Evolutionary conservation across 2,888 invertebrate species (phyloP), one percentile per base, ranked within the genome.

Genomic region (Metellina segmentata): DNA sequence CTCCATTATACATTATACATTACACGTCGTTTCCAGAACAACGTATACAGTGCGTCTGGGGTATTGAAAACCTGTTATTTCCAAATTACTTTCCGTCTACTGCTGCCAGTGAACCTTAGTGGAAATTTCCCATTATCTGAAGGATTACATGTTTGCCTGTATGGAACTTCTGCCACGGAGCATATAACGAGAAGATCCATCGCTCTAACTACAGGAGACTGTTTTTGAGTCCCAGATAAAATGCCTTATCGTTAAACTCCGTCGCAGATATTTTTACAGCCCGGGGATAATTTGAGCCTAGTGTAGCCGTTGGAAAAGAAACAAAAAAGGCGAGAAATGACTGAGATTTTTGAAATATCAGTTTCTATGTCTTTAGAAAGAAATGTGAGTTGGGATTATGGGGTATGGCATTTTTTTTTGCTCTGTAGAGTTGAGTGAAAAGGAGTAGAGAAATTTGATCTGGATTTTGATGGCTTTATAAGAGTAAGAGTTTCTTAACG

Each of bases 31-130:
- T 74, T 74, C 49, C 0, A 5, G 8, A 75, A 16, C 53, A 85
- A 34, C n/a, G 34, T 53, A 34, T 16, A 6, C n/a, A 7, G 13
- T 34, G 34, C 53, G 52, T 75, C 61, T 13, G 48, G 48, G 83
- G 83, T 53, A 74, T 74, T 53, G 85, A 48, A 85, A 61, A 85
- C 53, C 53, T 85, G 85, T 85, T 85, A 85, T 85, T 85, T 85
- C 53, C 85, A 85, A 85, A 85, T 85, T 85, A 85, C 74, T 53
- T 74, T 75, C 53, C 61, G 48, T 34, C 85, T 85, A 71, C 71
- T 72, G 74, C 20, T 34, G 13, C 61, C 61, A 53, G 82, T 71
- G 51, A 72, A 48, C 19, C 71, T 11, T n/a, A 34, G 61, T 19
- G n/a, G 74, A 75, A 85, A 61, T 85, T 85, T 75, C 75, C 85